Conservation (phyloP, 23 tunicate species). For the Halocynthia aurantium region DNA sequence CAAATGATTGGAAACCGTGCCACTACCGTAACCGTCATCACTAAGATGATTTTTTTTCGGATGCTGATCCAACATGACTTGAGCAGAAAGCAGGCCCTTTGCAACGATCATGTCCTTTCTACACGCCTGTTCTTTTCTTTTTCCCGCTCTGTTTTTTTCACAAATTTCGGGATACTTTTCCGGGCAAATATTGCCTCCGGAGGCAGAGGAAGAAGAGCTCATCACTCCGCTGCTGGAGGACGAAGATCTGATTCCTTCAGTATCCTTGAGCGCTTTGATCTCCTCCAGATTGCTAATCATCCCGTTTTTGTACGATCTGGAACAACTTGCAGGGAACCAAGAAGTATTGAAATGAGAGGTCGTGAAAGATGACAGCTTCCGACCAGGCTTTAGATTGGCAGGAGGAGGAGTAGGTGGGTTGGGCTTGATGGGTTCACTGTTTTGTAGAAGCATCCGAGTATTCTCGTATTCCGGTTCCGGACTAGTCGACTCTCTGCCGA, state of each 20-base stretch:
- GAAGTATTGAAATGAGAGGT: slow-evolving; percentile 7
- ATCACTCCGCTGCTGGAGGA: slow-evolving; percentile 67
- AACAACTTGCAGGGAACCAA: neutral
- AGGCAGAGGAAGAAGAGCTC: slow-evolving; percentile 34
- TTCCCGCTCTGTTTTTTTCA: too few species aligned
- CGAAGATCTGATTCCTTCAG: neutral
- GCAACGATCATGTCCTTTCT: slow-evolving; percentile 47
- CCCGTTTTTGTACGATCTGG: neutral
- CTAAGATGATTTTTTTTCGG: too few species aligned
- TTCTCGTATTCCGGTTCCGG: slow-evolving; percentile 9
- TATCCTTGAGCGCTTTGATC: neutral
- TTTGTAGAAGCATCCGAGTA: too few species aligned
- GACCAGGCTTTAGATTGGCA: neutral
- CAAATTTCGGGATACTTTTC: slow-evolving; percentile 7
- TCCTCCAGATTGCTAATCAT: neutral
- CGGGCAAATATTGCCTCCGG: neutral
- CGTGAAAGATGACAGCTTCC: slow-evolving; percentile 5
- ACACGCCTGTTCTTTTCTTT: neutral
- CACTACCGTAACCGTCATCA: too few species aligned
- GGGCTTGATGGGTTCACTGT: neutral
- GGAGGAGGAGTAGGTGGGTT: slow-evolving; percentile 1
- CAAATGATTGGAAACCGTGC: too few species aligned
- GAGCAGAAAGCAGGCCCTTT: slow-evolving; percentile 68
- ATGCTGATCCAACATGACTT: neutral
- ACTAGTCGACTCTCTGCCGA: neutral